Evolutionary conservation across 2,113 vertebrate species (phyloP), one percentile per base, ranked within the genome.

Genomic region (Chloropsis cyanopogon): DNA sequence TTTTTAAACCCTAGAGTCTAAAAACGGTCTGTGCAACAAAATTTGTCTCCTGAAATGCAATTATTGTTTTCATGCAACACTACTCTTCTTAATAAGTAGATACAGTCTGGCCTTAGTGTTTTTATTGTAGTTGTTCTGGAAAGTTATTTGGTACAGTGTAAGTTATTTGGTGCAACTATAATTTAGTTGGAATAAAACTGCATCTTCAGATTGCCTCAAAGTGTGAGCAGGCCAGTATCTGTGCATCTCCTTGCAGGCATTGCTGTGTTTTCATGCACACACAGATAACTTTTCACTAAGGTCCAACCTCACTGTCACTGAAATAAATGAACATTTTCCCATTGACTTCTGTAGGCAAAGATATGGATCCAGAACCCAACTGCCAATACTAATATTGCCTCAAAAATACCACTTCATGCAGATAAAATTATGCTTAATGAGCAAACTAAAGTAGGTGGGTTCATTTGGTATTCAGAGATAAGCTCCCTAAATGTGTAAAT

Each of bases 401-500:
- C 44, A 61, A 86, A 95, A 80, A 86, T 78, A 86, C 46, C 60
- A 53, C 50, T 90, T 71, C 57, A 92, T 70, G 68, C 35, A 56
- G 88, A 88, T 41, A 93, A 83, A 94, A 82, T 90, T 66, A 71
- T 42, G 72, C 64, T 81, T 92, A 92, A 93, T 92, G 69, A 92
- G 86, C 53, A 82, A 82, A 64, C 52, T 71, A 31, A 90, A 95
- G 76, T 46, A 94, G 85, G 82, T 86, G 69, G n/a, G 44, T 71
- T 96, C 90, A 90, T 80, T 93, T 88, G 28, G 79, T 75, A 92
- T 93, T 93, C 90, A 86, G 72, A 92, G 82, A 91, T 90, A 83
- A 86, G 54, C 87, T 90, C 79, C 37, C 60, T 71, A 93, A 88
- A 86, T 20, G 56, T 71, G 79, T 66, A 88, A 93, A 92, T 70